Evolutionary conservation across 2,888 invertebrate genomes (phyloP), one percentile per base, ranked within the genome.

Genomic region (Thelaira solivaga): DNA sequence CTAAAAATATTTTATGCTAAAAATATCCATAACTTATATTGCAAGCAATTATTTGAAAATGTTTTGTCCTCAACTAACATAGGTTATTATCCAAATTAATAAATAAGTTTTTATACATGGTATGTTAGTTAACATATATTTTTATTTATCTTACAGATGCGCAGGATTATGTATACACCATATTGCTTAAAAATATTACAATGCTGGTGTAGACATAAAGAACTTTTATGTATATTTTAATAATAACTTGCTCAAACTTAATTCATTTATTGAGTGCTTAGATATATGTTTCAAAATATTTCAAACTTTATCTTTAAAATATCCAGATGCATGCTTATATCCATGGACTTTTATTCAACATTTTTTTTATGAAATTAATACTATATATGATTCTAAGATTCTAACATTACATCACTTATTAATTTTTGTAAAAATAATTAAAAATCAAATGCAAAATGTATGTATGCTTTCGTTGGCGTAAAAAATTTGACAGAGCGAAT

Each of bases 401-500:
- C 31, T 8, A 31, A 31, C 11, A 8, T 31, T 31, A 10, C 31
- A 31, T 31, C 31, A 11, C 31, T 31, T 31, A 31, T 31, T 31
- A 31, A 31, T 31, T 31, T 2, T 55, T 55, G 22, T n/a, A n/a
- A 18, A 6, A 55, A 26, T 22, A 55, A 36, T 55, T 34, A 36
- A 22, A 10, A 55, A n/a, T 11, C 8, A 36, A 34, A 36, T 11
- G 3, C 18, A 34, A 55, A 20, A 55, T 55, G 55, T 34, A 55
- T 55, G 18, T 34, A 34, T 55, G 55, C 20, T 55, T 55, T 20
- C 55, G 55, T 34, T 64, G 49, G 20, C 47, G 22, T 16, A 64
- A 64, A 51, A 10, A 64, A 24, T 64, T 64, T 22, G 20, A 47
- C 22, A 49, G 51, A 51, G 47, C 64, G 36, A 64, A 39, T 36